phyloP scores from a whole-genome alignment of 2,888 invertebrate genomes.

The Atethmia centrago region DNA sequence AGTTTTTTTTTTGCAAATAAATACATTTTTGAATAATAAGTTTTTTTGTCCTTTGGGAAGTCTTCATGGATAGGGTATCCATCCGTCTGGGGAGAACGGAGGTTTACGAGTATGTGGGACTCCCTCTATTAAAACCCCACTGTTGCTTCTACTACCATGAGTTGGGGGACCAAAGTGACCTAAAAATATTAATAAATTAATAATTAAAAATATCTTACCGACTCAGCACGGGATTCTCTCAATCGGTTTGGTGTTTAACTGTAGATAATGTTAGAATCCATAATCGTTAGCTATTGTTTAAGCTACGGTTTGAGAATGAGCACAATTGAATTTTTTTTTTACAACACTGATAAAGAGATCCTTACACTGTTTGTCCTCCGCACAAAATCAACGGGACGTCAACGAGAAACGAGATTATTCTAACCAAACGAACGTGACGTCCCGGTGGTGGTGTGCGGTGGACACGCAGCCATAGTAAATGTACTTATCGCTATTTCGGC shows the following conservation, averaged over 20 bases:
- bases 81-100: neutral
- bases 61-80: neutral
- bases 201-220: conserved; percentile 7
- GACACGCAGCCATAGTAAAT: no score
- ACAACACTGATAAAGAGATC: conserved; percentile 1
- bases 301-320: conserved; percentile 18
- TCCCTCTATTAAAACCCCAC: neutral
- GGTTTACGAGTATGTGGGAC: neutral
- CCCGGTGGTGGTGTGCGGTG: no score
- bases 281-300: conserved; percentile 23
- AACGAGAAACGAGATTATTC: no score
- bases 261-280: neutral
- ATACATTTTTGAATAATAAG: neutral
- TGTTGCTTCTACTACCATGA: neutral
- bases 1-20: no score
- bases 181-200: neutral
- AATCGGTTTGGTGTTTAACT: neutral
- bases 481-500: no score
- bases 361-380: no score
- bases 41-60: neutral
- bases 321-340: conserved; percentile 9
- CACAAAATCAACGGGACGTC: no score
- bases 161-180: neutral
- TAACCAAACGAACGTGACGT: no score
- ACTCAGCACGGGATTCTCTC: neutral